Conservation (phyloP, 2,797 vertebrate genomes). For the Sarcophilus harrisii region DNA sequence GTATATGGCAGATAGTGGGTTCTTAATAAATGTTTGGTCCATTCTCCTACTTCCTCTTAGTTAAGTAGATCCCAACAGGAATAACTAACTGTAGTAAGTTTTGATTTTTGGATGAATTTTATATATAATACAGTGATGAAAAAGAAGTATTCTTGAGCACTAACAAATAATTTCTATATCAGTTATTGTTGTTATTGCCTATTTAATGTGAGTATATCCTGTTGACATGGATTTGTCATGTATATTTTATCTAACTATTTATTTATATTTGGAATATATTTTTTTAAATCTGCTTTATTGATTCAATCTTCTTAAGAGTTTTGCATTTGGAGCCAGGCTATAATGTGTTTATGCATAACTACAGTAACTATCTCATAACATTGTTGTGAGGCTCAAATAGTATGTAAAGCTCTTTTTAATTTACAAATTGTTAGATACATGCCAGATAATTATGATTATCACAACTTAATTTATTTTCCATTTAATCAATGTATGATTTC, state of each 20-base stretch:
- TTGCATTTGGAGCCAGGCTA: background rate
- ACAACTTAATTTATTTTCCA: background rate
- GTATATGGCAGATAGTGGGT: background rate
- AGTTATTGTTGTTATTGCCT: background rate
- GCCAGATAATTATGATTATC: background rate
- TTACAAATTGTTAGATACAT: background rate
- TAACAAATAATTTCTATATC: background rate
- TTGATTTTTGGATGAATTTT: background rate
- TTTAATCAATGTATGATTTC: background rate
- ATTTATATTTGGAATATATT: background rate
- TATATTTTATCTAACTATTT: background rate
- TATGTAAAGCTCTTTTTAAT: background rate
- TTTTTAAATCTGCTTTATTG: too few species aligned
- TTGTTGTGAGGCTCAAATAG: background rate
- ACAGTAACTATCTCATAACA: background rate
- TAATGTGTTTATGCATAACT: background rate
- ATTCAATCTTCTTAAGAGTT: too few species aligned
- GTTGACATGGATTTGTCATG: background rate
- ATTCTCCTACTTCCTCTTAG: background rate
- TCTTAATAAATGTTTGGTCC: background rate
- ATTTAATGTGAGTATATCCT: background rate
- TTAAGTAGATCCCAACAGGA: background rate
- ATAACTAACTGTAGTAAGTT: background rate
- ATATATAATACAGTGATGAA: background rate
- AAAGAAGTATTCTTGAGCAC: background rate